Evolutionary conservation across 2,888 invertebrate species (phyloP), one percentile per base, ranked within the genome.

Genomic region (Junonia oenone): DNA sequence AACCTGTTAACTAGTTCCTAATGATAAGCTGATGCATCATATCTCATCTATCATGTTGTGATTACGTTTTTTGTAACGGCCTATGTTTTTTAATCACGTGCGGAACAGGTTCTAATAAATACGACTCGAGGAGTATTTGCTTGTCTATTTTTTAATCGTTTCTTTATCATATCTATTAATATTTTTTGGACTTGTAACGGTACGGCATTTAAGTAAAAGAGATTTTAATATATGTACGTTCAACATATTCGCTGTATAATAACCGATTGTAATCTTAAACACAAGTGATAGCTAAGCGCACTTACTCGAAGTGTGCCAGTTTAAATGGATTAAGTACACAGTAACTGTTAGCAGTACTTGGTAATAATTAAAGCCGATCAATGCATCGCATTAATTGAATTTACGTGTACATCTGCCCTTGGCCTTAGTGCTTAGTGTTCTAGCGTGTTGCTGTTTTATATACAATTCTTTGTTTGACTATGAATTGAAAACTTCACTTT

Each of bases 351-450:
- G 47, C 47, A 38, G 26, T 53, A 37, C 43, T 45, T 31, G n/a
- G 31, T 46, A 45, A 45, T 31, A 45, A 52, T 55, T 55, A 37
- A 46, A 45, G 46, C 38, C 37, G 46, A 38, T 45, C 19, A 22
- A 33, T 55, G 52, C 52, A 40, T 59, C 29, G 40, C 58, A 56
- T 58, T 43, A 59, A 62, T 61, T 59, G 68, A 71, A 66, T 75
- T 78, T 69, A 78, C 76, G 73, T 81, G 79, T 69, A 66, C 64
- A 66, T 69, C 60, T 67, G 76, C 69, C 82, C 83, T 81, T 83
- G 79, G 75, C 75, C 78, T 78, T 78, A 72, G 66, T 65, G 67
- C 71, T 73, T 64, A 68, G 67, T 71, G 48, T 56, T 46, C 17
- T 19, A 17, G 19, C 38, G 17, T n/a, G 11, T 17, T 6, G 19